Evolutionary conservation across 2,113 vertebrate species (phyloP).

Genomic region (Bujurquina vittata): DNA sequence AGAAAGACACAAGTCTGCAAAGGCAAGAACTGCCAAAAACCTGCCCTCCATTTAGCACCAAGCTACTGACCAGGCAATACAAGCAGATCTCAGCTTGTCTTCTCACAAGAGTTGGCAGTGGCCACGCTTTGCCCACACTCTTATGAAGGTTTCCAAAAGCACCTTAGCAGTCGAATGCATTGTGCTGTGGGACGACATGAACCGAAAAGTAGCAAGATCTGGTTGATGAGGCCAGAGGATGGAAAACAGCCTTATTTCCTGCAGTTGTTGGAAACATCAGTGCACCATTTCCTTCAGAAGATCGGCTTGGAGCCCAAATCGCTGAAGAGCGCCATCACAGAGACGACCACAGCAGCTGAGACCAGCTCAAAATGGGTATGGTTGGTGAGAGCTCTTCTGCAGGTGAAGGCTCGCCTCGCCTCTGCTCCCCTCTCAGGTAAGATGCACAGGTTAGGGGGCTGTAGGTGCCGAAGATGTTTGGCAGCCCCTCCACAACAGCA

Average conservation of each 20-base stretch:
- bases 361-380: neutral
- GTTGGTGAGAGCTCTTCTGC: neutral
- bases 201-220: neutral
- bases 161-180: neutral
- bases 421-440: neutral
- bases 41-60: neutral
- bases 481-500: too few species aligned
- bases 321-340: neutral
- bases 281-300: neutral
- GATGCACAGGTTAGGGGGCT: neutral
- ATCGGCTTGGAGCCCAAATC: accelerated
- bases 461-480: neutral
- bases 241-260: neutral
- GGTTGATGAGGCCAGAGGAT: neutral
- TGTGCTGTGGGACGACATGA: neutral
- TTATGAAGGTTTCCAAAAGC: neutral
- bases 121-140: neutral
- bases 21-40: neutral
- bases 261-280: neutral
- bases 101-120: neutral
- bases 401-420: neutral
- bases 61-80: neutral
- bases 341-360: neutral
- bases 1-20: neutral
- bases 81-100: neutral